Base-by-base conservation (phyloP, 2,888 invertebrate species). In the Tetanocera ferruginea region DNA sequence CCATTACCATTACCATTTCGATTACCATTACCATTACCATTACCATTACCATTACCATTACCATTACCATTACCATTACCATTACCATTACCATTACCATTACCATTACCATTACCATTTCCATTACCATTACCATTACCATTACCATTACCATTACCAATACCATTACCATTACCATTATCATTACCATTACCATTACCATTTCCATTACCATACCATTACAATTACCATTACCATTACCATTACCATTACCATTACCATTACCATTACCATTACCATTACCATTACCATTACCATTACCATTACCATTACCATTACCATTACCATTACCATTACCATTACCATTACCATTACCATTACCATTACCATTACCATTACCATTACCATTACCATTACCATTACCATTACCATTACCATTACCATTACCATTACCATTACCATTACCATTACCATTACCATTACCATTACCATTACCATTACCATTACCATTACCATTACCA, bases 261-360 rank as follows among this genome's bases (percentile, higher is more conserved):
- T 64, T 31, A 64, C 62, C 62, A 62, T 62, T 62, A 62, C 31
- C 64, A 64, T 28, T 31, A 3, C 64, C 64, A 28, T 31, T 31
- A 31, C 64, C 64, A 64, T 64, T 62, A 55, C 55, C 55, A 55
- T 55, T 55, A 5, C 55, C 55, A 55, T 55, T 55, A 55, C 55
- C 55, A 55, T 55, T 55, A 55, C 55, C 55, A 55, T 55, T 55
- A 55, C 55, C 55, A 55, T 55, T 55, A 55, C n/a, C 55, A 55
- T 55, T 55, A 55, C n/a, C 55, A 55, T 55, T 55, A 55, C n/a
- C 55, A 55, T 55, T 55, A 55, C n/a, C 55, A 55, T 55, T 55
- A 55, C n/a, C 55, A 55, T 55, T 55, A 55, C n/a, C 55, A 55
- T 55, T 55, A 55, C 55, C 55, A 55, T 55, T 55, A 55, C 55